Base-by-base conservation (phyloP, 2,797 vertebrate species). In the Peromyscus aztecus region DNA sequence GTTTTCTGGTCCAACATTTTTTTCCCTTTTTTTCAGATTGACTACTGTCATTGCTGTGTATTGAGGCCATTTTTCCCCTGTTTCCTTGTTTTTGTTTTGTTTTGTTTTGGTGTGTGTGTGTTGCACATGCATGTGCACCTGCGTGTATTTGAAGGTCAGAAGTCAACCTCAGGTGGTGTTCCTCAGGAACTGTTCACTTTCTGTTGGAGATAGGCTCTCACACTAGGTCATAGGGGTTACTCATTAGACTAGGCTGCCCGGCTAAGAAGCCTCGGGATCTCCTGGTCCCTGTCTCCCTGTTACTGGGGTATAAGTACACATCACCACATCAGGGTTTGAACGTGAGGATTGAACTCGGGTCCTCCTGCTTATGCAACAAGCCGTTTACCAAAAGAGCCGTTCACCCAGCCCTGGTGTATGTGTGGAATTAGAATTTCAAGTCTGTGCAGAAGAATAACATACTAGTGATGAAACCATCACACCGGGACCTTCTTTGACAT, bases 11-110 rank as follows among this genome's bases (percentile, higher is more conserved):
- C 19, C 82, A 94, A 4, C 52, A 6, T 71, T 91, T 81, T 95
- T 95, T 65, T 67, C 90, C 75, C n/a, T 61, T 83, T 59, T 94
- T 95, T 76, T 94, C 67, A 92, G 43, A 89, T 71, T 94, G 19
- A 24, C 52, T 86, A 67, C 67, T 61, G 76, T 94, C 21, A 59
- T 96, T 93, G 61, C n/a, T 92, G 4, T 92, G 40, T 82, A 27
- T 57, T 61, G 87, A 85, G 90, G 78, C 46, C 65, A 61, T 63
- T 83, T 43, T 83, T 52, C 49, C 49, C 49, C 21, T 31, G 6
- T 10, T 17, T 34, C 61, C 10, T 0, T 27, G 16, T 61, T 7
- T 29, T 40, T 16, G 6, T 27, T 52, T 40, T 16, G 6, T 27
- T 52, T 52, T 37, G 31, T 9, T 52, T 59, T 7, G 24, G 27